Base-by-base conservation (phyloP, 2,888 invertebrate species). In the Helleia helle region DNA sequence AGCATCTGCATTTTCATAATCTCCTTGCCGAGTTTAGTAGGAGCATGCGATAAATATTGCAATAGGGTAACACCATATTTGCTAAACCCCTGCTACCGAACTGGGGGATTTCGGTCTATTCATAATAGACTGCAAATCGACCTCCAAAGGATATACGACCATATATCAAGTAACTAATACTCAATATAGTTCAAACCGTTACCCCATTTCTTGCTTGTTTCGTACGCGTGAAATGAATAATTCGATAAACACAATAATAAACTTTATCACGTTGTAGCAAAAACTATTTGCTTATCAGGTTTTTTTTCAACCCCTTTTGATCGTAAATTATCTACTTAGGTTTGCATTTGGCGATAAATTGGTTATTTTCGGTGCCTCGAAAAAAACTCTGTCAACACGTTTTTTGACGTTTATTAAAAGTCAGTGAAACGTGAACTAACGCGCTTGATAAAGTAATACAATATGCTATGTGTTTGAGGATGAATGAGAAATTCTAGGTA, bases 241-340 rank as follows among this genome's bases (percentile, higher is more conserved):
- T 63, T 55, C 56, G 56, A 62, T 56, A 62, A 65, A 70, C 62
- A 64, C 70, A 60, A 79, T 74, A 73, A 62, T 57, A 59, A 55
- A 64, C 75, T 69, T 65, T 79, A 76, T 71, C 51, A 57, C 53
- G 53, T 56, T 40, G 49, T 45, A 51, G 56, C 65, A 70, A 58
- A 59, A 68, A 64, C 67, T 66, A 67, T 71, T 59, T 56, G 56
- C 43, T 38, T 41, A 40, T 30, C 17, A 27, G 24, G 41, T 47
- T 41, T 42, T 41, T n/a, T 36, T 45, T 38, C 43, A 64, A 71
- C 70, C 74, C 74, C 65, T 71, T 71, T 70, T 68, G 65, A 55
- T 65, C 72, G 66, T 81, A 80, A 79, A 75, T 80, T 77, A 76
- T 79, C 68, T 72, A 69, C 70, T 80, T 74, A 67, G 62, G 67